phyloP scores from a whole-genome alignment of 2,888 invertebrate genomes.

The Lampropteryx suffumata region DNA sequence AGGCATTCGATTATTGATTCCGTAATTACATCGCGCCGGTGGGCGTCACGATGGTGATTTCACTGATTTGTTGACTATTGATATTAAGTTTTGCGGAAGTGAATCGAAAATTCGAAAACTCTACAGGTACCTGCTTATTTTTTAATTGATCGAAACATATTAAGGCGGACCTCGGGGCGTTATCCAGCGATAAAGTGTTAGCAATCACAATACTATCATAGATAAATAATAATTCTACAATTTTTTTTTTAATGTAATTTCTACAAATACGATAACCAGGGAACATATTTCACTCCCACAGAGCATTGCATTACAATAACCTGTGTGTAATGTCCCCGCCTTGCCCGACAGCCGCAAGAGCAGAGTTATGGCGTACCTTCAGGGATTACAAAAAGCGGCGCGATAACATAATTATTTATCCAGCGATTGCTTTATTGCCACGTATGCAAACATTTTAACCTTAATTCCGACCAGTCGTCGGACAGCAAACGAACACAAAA shows the following conservation, averaged over 20 bases:
- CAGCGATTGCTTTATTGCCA: slow-evolving; percentile 65
- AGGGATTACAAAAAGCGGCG: slow-evolving; percentile 56
- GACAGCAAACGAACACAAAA: slow-evolving; percentile 51
- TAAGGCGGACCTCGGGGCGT: too few species aligned
- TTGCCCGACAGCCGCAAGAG: slow-evolving; percentile 30
- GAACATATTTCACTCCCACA: slow-evolving; percentile 25
- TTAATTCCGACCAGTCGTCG: slow-evolving; percentile 49
- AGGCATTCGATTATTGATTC: slow-evolving; percentile 78
- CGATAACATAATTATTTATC: slow-evolving; percentile 71
- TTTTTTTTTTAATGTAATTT: slow-evolving; percentile 1
- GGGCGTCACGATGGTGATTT: slow-evolving; percentile 50
- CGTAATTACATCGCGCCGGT: slow-evolving; percentile 75
- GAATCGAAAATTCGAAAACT: not conserved
- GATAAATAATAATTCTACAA: too few species aligned
- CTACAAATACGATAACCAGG: slow-evolving; percentile 19
- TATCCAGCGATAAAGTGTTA: too few species aligned
- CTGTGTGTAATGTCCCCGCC: slow-evolving; percentile 24
- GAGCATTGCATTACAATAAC: slow-evolving; percentile 21
- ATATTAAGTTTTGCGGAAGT: slow-evolving; percentile 54
- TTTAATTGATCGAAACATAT: too few species aligned
- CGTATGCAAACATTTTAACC: slow-evolving; percentile 71
- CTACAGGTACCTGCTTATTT: too few species aligned
- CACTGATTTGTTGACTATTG: slow-evolving; percentile 58
- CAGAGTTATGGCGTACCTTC: slow-evolving; percentile 53
- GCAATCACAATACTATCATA: too few species aligned